Conservation (phyloP, 2,797 vertebrate species). For the Galagoides demidoff region DNA sequence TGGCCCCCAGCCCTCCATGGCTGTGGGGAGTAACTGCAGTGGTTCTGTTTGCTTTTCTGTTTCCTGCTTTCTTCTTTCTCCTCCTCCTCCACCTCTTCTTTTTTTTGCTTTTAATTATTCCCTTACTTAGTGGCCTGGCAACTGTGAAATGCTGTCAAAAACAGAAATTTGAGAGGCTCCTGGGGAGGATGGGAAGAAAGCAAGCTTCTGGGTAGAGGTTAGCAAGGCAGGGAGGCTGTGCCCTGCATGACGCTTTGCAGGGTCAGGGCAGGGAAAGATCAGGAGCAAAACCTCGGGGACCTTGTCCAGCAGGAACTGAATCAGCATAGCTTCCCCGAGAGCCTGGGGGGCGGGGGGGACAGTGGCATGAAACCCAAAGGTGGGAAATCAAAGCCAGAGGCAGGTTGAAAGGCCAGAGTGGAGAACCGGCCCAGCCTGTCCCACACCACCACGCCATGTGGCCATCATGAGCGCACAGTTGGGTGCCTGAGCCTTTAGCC, state of each 20-base stretch:
- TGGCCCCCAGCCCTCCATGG: not conserved
- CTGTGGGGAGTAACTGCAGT: not conserved
- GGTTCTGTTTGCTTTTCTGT: not conserved
- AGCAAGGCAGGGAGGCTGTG: no score
- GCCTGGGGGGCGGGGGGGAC: not conserved
- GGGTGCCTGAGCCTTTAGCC: not conserved
- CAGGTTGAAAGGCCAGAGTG: not conserved
- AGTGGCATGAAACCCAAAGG: no score
- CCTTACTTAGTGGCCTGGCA: not conserved
- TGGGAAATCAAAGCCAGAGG: not conserved
- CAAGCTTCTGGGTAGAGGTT: not conserved
- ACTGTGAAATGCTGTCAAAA: not conserved
- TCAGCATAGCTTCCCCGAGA: not conserved
- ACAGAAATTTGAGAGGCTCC: not conserved
- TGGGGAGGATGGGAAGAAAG: not conserved
- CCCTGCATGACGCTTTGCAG: accelerated
- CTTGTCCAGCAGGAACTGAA: not conserved
- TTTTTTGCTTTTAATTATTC: not conserved
- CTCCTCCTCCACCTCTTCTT: not conserved
- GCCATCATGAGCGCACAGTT: accelerated
- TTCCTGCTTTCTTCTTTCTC: not conserved
- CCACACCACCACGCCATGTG: no score
- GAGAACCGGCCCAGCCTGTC: not conserved
- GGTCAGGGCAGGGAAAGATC: not conserved
- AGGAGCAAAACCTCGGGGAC: not conserved